Percentiles rank a stretch among this genome's conserved stretches.
Conservation (phyloP, 2,888 invertebrate species). For the Hypselothyrea guttata region DNA sequence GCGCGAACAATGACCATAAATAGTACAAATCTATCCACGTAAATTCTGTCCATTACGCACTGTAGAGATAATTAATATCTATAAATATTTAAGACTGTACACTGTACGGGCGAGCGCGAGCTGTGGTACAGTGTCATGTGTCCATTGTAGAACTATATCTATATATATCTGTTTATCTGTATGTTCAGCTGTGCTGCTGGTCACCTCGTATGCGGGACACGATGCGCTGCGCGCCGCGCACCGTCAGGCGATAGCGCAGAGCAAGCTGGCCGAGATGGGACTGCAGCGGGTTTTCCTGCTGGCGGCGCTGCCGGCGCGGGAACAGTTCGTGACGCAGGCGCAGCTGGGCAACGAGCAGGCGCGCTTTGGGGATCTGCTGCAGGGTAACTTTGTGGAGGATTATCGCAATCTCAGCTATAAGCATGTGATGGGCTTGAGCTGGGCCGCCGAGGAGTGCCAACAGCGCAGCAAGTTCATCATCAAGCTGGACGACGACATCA, state of each 20-base stretch:
- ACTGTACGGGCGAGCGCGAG: no score
- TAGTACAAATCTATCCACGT: no score
- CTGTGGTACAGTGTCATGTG: no score
- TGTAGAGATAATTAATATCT: no score
- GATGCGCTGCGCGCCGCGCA: conserved; percentile 87
- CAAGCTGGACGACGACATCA: conserved; percentile 92
- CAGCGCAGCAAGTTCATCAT: conserved; percentile 85
- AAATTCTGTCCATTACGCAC: no score
- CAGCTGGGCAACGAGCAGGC: conserved; percentile 85
- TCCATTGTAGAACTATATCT: no score
- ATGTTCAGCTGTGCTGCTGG: conserved; percentile 83
- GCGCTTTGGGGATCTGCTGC: conserved; percentile 87
- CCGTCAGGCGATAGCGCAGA: conserved; percentile 85
- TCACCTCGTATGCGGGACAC: conserved; percentile 91
- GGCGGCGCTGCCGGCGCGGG: conserved; percentile 84
- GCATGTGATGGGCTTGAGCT: conserved; percentile 91
- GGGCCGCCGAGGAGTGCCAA: conserved; percentile 86
- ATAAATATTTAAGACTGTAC: not conserved
- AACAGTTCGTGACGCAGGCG: conserved; percentile 84
- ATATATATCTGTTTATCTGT: no score
- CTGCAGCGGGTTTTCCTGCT: conserved; percentile 87
- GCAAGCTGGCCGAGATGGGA: conserved; percentile 85
- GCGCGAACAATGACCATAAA: no score
- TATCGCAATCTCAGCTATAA: conserved; percentile 92
- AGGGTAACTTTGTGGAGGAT: conserved; percentile 89